Evolutionary conservation across 2,888 invertebrate genomes (phyloP), one percentile per base, ranked within the genome.

Genomic region (Microctonus hyperodae): DNA sequence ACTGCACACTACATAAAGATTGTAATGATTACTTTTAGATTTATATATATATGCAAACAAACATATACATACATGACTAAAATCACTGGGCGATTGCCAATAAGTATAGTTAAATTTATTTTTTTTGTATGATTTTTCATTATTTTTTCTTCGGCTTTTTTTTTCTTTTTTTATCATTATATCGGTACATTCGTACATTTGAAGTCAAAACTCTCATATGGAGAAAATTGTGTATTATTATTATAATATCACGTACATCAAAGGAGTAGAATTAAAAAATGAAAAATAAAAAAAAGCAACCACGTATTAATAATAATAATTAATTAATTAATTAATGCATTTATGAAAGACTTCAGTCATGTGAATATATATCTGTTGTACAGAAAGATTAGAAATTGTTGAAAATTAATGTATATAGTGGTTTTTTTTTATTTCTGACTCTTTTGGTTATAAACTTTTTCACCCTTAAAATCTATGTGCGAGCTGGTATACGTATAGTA

Each of bases 1-100:
- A 70, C 68, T 72, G 73, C 65, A 61, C 67, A 72, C 72, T 73
- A 72, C 69, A 58, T 67, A 53, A 72, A 67, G 67, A 70, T 50
- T 73, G 56, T 67, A 66, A 66, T 60, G 64, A 72, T 68, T 67
- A 66, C 25, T n/a, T 28, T 55, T 60, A 44, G 16, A 44, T 44
- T 16, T 16, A 16, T 20, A 44, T 44, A 16, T 44, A 44, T 44
- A 28, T 28, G 7, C 7, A 28, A 5, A 28, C 7, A 28, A 28
- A 28, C 7, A 28, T 28, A 28, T 28, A 28, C 3, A 28, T 28
- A 28, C 7, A 28, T 28, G n/a, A 65, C 69, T 33, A 48, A 65
- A 70, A 62, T 69, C 60, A 65, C n/a, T 44, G 23, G 69, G 70
- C 68, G 40, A 67, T 44, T 56, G 70, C 68, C 65, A 60, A 65